Conservation (phyloP, 2,888 invertebrate genomes). For the Tridacna crocea region DNA sequence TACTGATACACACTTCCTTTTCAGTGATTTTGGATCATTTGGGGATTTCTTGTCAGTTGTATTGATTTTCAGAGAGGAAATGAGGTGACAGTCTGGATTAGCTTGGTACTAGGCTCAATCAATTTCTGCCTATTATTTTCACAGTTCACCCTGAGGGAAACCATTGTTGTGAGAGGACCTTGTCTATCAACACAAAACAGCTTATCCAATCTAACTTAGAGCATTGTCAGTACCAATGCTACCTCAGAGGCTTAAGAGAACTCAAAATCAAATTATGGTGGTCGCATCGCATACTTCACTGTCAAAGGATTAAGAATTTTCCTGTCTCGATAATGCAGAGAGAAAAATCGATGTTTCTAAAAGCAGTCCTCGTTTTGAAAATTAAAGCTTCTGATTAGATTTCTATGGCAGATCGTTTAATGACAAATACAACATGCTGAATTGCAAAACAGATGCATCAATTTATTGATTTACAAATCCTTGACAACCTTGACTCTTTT, state of each 20-base stretch:
- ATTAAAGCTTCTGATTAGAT: background rate
- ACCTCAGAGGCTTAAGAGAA: conserved; percentile 9
- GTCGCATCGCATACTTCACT: conserved; percentile 6
- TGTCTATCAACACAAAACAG: conserved; percentile 15
- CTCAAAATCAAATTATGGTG: conserved; percentile 1
- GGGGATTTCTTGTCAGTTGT: conserved; percentile 21
- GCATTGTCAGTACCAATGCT: conserved; percentile 9
- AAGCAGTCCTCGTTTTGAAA: background rate
- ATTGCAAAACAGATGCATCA: background rate
- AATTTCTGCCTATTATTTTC: conserved; percentile 23
- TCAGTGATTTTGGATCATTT: conserved; percentile 15
- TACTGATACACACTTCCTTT: conserved; percentile 14
- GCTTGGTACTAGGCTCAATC: conserved; percentile 24
- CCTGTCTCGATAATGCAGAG: background rate
- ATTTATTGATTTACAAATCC: too few relatives aligned
- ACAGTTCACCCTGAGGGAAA: background rate
- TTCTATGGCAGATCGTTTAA: conserved; percentile 9
- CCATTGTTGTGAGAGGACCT: conserved; percentile 15
- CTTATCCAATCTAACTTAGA: conserved; percentile 24
- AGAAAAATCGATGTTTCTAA: background rate
- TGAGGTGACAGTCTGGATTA: conserved; percentile 28
- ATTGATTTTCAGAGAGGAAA: conserved; percentile 25
- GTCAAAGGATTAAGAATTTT: background rate
- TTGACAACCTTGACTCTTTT: too few relatives aligned
- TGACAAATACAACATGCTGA: conserved; percentile 6